phyloP scores from a whole-genome alignment of 2,888 invertebrate species.

The Ennomos fuscantarius region DNA sequence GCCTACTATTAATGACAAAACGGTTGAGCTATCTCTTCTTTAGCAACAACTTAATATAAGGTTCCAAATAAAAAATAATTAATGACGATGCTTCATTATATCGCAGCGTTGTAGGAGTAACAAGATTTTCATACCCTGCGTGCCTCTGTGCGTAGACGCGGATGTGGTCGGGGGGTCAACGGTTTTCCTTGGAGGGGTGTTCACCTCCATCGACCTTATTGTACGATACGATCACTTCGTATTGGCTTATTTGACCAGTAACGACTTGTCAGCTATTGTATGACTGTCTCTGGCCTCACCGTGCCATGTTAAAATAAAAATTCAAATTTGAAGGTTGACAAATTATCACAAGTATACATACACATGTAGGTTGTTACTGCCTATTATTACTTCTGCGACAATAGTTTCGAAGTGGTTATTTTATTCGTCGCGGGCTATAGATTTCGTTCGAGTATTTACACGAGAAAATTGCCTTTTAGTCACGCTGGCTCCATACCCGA shows the following conservation, averaged over 20 bases:
- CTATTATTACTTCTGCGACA: conserved; percentile 19
- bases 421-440: conserved; percentile 46
- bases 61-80: neutral
- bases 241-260: conserved; percentile 40
- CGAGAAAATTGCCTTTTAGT: conserved; percentile 61
- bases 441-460: conserved; percentile 62
- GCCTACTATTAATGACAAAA: too few species aligned
- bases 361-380: neutral
- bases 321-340: conserved; percentile 24
- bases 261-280: conserved; percentile 35
- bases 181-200: conserved; percentile 81
- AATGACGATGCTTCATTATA: conserved; percentile 3
- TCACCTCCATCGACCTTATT: conserved; percentile 77
- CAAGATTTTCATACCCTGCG: conserved; percentile 30
- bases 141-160: conserved; percentile 51
- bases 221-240: conserved; percentile 50
- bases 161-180: conserved; percentile 76
- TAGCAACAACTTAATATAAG: conserved; percentile 4
- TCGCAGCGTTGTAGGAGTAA: conserved; percentile 11
- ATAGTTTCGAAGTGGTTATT: conserved; percentile 24
- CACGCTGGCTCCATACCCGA: conserved; percentile 47
- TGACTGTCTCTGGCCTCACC: conserved; percentile 10
- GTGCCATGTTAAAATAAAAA: conserved; percentile 21
- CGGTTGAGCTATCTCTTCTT: neutral
- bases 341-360: neutral